Conservation (phyloP, 2,113 vertebrate species). For the Calyptomena viridis region DNA sequence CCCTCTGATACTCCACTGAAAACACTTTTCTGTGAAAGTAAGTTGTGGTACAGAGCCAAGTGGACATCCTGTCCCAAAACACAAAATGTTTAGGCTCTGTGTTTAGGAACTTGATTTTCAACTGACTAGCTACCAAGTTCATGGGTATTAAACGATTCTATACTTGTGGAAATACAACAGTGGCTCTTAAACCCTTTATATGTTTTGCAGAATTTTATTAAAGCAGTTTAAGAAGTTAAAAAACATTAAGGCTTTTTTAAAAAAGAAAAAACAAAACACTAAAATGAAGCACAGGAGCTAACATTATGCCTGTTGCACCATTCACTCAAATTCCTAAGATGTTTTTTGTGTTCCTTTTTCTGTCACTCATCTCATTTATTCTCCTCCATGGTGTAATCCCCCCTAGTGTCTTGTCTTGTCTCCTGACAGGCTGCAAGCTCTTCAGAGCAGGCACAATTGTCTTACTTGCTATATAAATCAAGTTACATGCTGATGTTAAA, state of each 20-base stretch:
- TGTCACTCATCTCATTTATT: constrained; percentile 63
- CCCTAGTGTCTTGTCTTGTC: constrained; percentile 43
- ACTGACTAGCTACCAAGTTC: not conserved
- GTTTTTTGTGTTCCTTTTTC: constrained; percentile 33
- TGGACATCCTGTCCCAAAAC: constrained; percentile 5
- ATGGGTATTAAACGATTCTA: not conserved
- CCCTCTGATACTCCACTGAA: not conserved
- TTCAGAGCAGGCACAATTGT: constrained; percentile 57
- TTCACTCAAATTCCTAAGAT: not conserved
- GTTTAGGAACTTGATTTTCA: not conserved
- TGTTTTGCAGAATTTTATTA: not conserved
- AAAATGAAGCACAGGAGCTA: not conserved
- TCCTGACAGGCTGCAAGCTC: constrained; percentile 58
- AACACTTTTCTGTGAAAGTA: not conserved
- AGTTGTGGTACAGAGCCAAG: constrained; percentile 3
- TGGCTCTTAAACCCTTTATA: not conserved
- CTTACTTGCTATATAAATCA: constrained; percentile 58
- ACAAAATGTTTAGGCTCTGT: not conserved
- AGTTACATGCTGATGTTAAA: constrained; percentile 46
- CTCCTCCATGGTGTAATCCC: constrained; percentile 27
- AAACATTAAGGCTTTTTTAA: not conserved
- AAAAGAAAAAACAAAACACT: not conserved
- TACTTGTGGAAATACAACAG: not conserved
- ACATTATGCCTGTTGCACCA: not conserved
- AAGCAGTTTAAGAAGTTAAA: not conserved